Evolutionary conservation across 92 coral and sea anemone species (phyloP), one percentile per base, ranked within the genome.

Genomic region (Bergia puertoricense): DNA sequence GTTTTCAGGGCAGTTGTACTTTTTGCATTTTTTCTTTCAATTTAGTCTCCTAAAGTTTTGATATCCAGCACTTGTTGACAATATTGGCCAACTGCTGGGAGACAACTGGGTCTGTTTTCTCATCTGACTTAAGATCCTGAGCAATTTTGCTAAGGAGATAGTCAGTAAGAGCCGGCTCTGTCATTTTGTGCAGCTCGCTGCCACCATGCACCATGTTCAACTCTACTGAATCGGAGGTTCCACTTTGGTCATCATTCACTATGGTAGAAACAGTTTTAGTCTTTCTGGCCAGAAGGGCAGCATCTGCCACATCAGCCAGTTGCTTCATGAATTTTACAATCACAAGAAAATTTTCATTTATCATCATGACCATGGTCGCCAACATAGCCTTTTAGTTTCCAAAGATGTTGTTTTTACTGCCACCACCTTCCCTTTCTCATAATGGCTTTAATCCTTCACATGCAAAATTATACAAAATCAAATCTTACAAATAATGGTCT

Each of bases 1-100:
- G 59, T 85, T 85, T 14, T 79, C 81, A 22, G 86, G 86, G 23
- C 86, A 62, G 38, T 88, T 71, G 56, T 66, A 42, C 51, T 88
- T 79, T 36, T 50, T 65, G 30, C 54, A 57, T 37, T 80, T 88
- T 88, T 1, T 77, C 89, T 69, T 85, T 90, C 30, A 69, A 30
- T 43, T 90, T 90, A n/a, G 80, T 48, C 43, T 90, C 92, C 74
- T 66, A 86, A 57, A 85, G 72, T 69, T 90, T 85, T 8, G 89
- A 77, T 74, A 86, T 43, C 86, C 72, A 90, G 56, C 75, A 80
- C 69, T 90, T 78, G 80, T 90, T 85, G 67, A 78, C 86, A 36
- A 90, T 90, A 13, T 86, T 86, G 6, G 92, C 89, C 80, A 85
- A 44, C 51, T 90, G 77, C 77, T 67, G 81, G 41, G 85, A n/a